A percentile compares a stretch with the other conserved stretches of the same genome.
phyloP scores from a whole-genome alignment of 2,113 vertebrate genomes.

The Meriones unguiculatus region DNA sequence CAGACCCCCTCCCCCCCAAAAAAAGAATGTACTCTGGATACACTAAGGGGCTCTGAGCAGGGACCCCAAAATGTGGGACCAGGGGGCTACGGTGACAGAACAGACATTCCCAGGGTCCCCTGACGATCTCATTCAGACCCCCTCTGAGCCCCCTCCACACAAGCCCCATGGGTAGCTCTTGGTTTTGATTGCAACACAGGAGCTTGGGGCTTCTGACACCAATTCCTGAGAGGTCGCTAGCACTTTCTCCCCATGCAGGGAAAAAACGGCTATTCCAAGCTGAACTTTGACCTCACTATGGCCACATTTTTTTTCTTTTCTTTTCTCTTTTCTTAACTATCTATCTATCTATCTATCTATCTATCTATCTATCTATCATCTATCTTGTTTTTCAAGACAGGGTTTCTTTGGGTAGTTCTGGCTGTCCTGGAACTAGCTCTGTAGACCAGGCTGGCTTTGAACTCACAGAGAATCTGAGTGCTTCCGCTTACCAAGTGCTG shows the following conservation, averaged over 20 bases:
- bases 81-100: background rate
- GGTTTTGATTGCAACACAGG: background rate
- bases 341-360: background rate
- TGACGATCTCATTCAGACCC: accelerated
- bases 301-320: background rate
- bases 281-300: background rate
- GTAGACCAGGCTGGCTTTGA: background rate
- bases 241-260: background rate
- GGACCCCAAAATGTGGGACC: background rate
- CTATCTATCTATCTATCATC: no score
- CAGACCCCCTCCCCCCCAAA: background rate
- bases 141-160: background rate
- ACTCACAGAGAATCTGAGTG: background rate
- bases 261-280: background rate
- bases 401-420: background rate
- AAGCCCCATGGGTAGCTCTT: background rate
- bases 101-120: background rate
- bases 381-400: background rate
- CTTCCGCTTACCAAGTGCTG: background rate
- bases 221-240: background rate
- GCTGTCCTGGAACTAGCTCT: background rate
- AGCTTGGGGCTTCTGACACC: background rate
- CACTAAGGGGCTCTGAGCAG: background rate
- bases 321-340: background rate
- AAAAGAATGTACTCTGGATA: no score